phyloP scores from a whole-genome alignment of 1,140 invertebrate genomes.

The Euborellia annulipes region DNA sequence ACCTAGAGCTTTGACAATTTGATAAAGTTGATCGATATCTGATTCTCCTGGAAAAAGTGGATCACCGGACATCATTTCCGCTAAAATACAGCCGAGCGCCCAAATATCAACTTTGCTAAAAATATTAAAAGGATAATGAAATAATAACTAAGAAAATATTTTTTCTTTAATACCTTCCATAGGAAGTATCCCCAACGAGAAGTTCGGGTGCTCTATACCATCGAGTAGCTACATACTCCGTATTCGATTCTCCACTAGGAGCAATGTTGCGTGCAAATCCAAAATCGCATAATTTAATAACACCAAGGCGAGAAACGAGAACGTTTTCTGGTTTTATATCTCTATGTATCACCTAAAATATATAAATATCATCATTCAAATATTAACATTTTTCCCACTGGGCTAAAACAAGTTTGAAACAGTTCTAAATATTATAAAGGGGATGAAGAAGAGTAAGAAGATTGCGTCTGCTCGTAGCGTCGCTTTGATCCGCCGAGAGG shows the following conservation, averaged over 20 bases:
- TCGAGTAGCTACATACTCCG: constrained; percentile 66
- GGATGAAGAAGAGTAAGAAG: too few species aligned
- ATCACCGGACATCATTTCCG: constrained; percentile 73
- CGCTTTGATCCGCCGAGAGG: too few species aligned
- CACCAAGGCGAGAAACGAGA: constrained; percentile 57
- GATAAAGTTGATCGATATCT: constrained; percentile 79
- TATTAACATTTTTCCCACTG: too few species aligned
- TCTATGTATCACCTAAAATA: constrained; percentile 65
- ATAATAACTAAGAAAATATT: not conserved
- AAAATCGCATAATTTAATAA: constrained; percentile 80
- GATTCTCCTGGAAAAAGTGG: constrained; percentile 78
- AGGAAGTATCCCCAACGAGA: constrained; percentile 54
- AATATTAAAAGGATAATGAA: constrained; percentile 37
- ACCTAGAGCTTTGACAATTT: constrained; percentile 61
- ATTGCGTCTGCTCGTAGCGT: too few species aligned
- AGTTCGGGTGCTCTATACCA: constrained; percentile 82
- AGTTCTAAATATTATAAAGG: too few species aligned
- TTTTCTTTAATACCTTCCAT: constrained; percentile 25
- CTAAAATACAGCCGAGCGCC: constrained; percentile 72
- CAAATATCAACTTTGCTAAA: constrained; percentile 70
- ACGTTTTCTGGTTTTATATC: constrained; percentile 90
- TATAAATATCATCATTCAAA: constrained; percentile 4
- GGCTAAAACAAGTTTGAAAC: too few species aligned
- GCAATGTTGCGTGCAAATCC: constrained; percentile 62
- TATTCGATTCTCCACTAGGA: constrained; percentile 45